Evolutionary conservation across 2,797 vertebrate species (phyloP), one percentile per base, ranked within the genome.

Genomic region (Ciconia nigra): DNA sequence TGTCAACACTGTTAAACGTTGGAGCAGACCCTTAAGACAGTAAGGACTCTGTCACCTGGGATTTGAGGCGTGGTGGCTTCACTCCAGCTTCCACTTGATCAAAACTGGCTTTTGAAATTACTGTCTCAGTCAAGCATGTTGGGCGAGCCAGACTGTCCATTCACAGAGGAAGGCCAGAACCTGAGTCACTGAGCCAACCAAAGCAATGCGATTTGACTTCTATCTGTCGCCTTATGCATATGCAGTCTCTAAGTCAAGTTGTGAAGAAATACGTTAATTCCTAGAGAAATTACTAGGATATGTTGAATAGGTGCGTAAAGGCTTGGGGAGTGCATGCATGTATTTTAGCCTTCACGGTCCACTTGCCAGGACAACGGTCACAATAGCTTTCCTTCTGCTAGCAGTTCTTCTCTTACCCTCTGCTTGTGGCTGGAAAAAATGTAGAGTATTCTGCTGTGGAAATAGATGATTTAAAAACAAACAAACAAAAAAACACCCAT

Each of bases 321-420:
- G 52, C 66, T 73, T 4, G 2, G 15, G 15, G 51, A 59, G 54
- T 3, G 2, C 71, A 49, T 13, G 15, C 37, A 39, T 37, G 44
- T 72, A 69, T 90, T 94, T 76, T 39, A 91, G 57, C 59, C 42
- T 95, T 92, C 74, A 24, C 52, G 65, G 69, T 37, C 82, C 63
- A 18, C 85, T 95, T 93, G 79, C 77, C 86, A 83, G 86, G 90
- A 94, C 59, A 78, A 80, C 84, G 92, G 76, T 92, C 84, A 89
- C 58, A 62, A 37, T 39, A 37, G 44, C 10, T 78, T 78, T 67
- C 39, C 37, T 95, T 85, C 41, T 80, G 5, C 63, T 61, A 47
- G 65, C 24, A 15, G 16, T 87, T 90, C 26, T 93, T 46, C 46
- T 84, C 22, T 28, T 86, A 8, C 18, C 18, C 26, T 84, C 24